Evolutionary conservation across 2,888 invertebrate genomes (phyloP).

Genomic region (Linnaemya tessellans): DNA sequence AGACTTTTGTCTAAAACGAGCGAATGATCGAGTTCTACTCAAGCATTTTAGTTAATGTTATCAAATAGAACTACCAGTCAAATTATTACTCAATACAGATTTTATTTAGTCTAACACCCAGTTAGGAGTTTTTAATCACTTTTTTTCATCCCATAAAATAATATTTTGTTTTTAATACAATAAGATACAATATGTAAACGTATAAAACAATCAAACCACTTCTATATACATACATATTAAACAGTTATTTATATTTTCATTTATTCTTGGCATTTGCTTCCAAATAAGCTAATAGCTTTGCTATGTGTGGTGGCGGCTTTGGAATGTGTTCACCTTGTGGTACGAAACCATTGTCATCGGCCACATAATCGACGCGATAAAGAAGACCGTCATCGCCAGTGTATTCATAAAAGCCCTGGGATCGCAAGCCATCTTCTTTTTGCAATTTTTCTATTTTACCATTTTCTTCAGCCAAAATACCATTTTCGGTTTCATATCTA

Average conservation of each 20-base stretch:
- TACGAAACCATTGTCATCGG: slow-evolving; percentile 85
- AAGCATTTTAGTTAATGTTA: no score
- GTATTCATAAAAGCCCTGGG: slow-evolving; percentile 88
- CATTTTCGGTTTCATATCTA: slow-evolving; percentile 85
- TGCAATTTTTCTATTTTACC: slow-evolving; percentile 85
- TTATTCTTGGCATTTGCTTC: slow-evolving; percentile 80
- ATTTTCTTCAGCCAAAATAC: slow-evolving; percentile 84
- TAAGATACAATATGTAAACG: no score
- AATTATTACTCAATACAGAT: no score
- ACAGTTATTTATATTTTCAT: neutral
- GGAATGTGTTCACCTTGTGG: slow-evolving; percentile 82
- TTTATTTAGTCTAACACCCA: no score
- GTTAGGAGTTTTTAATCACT: no score
- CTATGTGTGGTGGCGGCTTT: slow-evolving; percentile 86
- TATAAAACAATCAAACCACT: no score
- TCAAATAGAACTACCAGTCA: no score
- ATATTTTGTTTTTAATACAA: no score
- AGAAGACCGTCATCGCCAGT: slow-evolving; percentile 86
- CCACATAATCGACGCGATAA: slow-evolving; percentile 85
- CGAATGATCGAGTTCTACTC: no score
- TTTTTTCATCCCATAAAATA: no score
- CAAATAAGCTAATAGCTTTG: slow-evolving; percentile 86
- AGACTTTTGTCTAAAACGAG: no score
- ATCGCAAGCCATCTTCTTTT: slow-evolving; percentile 85
- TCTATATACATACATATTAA: no score